A percentile compares a stretch with the other conserved stretches of the same genome.
Evolutionary conservation across 2,113 vertebrate genomes (phyloP).

Genomic region (Apaloderma vittatum): DNA sequence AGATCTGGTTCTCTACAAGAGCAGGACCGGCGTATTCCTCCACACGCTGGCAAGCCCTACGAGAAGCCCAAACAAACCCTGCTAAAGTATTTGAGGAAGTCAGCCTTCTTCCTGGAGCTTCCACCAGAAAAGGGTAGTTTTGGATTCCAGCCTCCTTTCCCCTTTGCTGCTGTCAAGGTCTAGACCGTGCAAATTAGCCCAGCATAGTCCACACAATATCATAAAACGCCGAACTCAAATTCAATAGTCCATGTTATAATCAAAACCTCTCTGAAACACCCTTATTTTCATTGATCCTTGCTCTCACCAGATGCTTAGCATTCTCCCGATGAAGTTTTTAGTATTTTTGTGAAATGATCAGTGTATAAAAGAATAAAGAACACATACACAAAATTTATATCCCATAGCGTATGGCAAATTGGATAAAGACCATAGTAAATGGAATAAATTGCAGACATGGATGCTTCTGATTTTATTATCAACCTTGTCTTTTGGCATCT

Average conservation of each 20-base stretch:
- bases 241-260: accelerated
- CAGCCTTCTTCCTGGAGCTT: not conserved
- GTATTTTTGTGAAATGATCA: not conserved
- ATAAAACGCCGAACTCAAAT: not conserved
- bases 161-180: not conserved
- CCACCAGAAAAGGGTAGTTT: not conserved
- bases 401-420: slow-evolving; percentile 48
- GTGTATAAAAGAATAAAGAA: not conserved
- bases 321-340: not conserved
- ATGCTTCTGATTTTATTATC: slow-evolving; percentile 39
- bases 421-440: slow-evolving; percentile 5
- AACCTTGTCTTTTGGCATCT: slow-evolving; percentile 18
- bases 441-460: slow-evolving; percentile 32
- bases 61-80: not conserved
- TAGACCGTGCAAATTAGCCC: not conserved
- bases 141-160: not conserved
- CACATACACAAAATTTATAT: not conserved
- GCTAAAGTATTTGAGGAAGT: too few relatives aligned
- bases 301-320: not conserved
- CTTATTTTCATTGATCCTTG: not conserved
- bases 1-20: not conserved
- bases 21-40: not conserved
- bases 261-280: not conserved
- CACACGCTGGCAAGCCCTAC: not conserved
- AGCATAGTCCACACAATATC: not conserved